Conservation (phyloP, 2,888 invertebrate genomes). For the Morpho helenor region DNA sequence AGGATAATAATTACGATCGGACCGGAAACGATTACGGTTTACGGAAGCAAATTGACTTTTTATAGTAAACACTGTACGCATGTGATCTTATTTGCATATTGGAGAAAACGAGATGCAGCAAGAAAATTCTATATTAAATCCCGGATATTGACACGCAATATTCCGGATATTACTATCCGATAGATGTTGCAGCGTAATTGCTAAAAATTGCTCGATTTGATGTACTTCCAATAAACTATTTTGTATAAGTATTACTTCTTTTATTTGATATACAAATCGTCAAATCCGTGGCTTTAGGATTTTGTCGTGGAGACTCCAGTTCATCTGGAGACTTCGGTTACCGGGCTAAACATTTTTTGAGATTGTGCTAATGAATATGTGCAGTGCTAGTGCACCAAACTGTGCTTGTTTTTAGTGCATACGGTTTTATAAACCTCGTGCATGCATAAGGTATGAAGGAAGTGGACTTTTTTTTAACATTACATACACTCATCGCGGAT, state of each 20-base stretch:
- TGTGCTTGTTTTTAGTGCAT: no score
- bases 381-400: no score
- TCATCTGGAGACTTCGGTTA: no score
- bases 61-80: slow-evolving; percentile 1
- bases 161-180: slow-evolving; percentile 11
- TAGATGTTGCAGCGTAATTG: slow-evolving; percentile 2
- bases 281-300: no score
- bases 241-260: no score
- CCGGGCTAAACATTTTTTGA: no score
- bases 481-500: no score
- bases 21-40: background rate
- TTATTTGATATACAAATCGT: background rate
- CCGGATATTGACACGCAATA: slow-evolving; percentile 11
- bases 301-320: no score
- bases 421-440: no score
- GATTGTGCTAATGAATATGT: no score
- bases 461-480: no score
- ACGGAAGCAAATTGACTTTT: slow-evolving; percentile 2
- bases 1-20: background rate
- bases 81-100: slow-evolving; percentile 7
- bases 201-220: background rate
- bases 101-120: slow-evolving; percentile 7
- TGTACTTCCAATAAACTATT: background rate
- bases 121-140: slow-evolving; percentile 5
- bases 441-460: no score